A percentile compares a stretch with the other conserved stretches of the same genome.
phyloP scores from a whole-genome alignment of 2,888 invertebrate species.

The Caenorhabditis panamensis region DNA sequence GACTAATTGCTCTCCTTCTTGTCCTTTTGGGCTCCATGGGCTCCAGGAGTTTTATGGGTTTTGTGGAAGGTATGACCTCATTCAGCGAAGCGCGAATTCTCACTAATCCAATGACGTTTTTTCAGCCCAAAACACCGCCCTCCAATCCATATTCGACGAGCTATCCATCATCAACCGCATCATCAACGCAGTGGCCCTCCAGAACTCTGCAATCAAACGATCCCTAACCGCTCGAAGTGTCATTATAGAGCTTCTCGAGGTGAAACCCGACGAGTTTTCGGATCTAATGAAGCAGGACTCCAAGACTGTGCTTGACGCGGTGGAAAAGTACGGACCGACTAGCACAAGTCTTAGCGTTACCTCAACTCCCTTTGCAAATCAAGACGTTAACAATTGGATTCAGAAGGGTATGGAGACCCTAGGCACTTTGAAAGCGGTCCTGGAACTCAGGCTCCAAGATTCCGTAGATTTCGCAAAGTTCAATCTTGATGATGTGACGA shows the following conservation, averaged over 20 bases:
- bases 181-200: not conserved
- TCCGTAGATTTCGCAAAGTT: too few relatives aligned
- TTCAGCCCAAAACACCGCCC: not conserved
- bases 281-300: not conserved
- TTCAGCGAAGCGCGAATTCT: too few relatives aligned
- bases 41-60: too few relatives aligned
- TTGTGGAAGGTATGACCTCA: too few relatives aligned
- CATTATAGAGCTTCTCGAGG: not conserved
- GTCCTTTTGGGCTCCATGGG: too few relatives aligned
- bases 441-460: too few relatives aligned
- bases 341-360: too few relatives aligned
- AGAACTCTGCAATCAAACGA: not conserved
- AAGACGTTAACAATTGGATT: too few relatives aligned
- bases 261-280: not conserved
- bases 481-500: too few relatives aligned
- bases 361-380: too few relatives aligned
- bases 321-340: not conserved
- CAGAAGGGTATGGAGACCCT: not conserved
- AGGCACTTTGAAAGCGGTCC: not conserved
- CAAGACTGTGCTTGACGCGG: not conserved
- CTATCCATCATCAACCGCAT: not conserved
- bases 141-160: not conserved
- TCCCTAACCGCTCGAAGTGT: not conserved
- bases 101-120: too few relatives aligned
- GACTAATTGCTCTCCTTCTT: too few relatives aligned